A percentile compares a stretch with the other conserved stretches of the same genome.
These are phyloP conservation scores for Selenia dentaria DNA, from an alignment of 2,888 invertebrate species.

Conservation along the genomic window DNA sequence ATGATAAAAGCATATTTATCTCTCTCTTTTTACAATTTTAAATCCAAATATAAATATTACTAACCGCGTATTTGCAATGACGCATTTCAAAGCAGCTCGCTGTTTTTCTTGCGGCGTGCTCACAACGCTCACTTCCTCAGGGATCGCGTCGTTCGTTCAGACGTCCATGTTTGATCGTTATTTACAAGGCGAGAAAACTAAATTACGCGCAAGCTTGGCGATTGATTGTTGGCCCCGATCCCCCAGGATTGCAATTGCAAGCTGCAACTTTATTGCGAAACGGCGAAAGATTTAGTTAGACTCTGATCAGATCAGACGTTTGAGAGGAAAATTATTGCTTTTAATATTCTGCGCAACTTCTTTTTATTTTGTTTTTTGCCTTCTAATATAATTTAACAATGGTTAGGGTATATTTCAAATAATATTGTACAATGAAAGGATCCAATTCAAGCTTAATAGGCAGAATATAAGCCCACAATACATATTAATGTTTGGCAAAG, in stretches of 20 bases:
- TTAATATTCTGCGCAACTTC: too few species aligned
- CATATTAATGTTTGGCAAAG: too few species aligned
- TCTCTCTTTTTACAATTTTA: too few species aligned
- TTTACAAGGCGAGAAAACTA: conserved; percentile 71
- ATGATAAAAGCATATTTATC: too few species aligned
- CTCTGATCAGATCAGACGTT: conserved; percentile 28
- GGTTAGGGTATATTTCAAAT: too few species aligned
- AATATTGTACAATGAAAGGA: too few species aligned
- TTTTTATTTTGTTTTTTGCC: too few species aligned
- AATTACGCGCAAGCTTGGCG: conserved; percentile 61
- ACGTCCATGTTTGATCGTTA: conserved; percentile 56
- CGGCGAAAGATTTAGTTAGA: conserved; percentile 19
- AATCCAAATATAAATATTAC: too few species aligned
- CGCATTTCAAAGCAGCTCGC: conserved; percentile 8
- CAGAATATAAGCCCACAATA: too few species aligned
- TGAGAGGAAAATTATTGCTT: conserved; percentile 3
- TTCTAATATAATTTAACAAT: too few species aligned
- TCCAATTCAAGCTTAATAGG: too few species aligned
- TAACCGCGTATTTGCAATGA: conserved; percentile 5
- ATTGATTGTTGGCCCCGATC: conserved; percentile 65
- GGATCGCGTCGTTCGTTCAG: conserved; percentile 10
- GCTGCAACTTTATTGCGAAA: conserved; percentile 58
- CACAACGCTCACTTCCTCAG: conserved; percentile 13
- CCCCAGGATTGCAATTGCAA: conserved; percentile 55
- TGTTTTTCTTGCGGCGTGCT: conserved; percentile 11